Conservation (phyloP, 35 echinoderm and acorn worm species). For the Heliocidaris erythrogramma region DNA sequence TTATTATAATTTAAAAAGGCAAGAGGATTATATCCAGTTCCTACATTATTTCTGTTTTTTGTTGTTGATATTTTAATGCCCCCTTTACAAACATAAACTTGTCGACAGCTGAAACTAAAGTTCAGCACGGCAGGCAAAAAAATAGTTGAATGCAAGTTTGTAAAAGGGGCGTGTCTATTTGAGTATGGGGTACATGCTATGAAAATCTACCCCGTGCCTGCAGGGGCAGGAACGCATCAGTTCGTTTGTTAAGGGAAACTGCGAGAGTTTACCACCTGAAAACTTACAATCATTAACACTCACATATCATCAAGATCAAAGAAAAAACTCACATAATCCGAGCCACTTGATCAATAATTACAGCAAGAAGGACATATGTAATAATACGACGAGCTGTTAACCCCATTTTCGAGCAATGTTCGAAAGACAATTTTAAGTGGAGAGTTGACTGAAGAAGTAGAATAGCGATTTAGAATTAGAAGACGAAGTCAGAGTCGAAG, state of each 20-base stretch:
- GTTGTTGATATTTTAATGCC: too few species aligned
- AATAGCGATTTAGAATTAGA: too few species aligned
- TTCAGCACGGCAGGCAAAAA: too few species aligned
- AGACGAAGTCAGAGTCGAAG: too few species aligned
- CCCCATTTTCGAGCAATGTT: neutral
- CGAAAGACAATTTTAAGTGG: neutral
- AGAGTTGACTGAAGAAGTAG: neutral
- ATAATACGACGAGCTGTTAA: neutral
- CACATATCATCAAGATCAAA: neutral
- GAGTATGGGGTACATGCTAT: neutral
- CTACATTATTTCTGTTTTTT: too few species aligned
- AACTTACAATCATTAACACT: neutral
- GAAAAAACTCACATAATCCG: neutral
- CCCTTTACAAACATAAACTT: too few species aligned
- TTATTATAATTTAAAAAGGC: too few species aligned
- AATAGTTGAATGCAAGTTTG: too few species aligned
- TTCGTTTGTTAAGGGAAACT: neutral
- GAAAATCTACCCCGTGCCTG: neutral
- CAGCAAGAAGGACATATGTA: neutral
- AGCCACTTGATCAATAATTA: neutral
- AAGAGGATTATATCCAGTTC: too few species aligned
- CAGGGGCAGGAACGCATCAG: neutral
- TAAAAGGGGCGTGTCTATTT: neutral
- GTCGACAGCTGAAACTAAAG: too few species aligned
- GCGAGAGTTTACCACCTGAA: neutral